Evolutionary conservation across 2,888 invertebrate species (phyloP).

Genomic region (Boloria euphrosyne): DNA sequence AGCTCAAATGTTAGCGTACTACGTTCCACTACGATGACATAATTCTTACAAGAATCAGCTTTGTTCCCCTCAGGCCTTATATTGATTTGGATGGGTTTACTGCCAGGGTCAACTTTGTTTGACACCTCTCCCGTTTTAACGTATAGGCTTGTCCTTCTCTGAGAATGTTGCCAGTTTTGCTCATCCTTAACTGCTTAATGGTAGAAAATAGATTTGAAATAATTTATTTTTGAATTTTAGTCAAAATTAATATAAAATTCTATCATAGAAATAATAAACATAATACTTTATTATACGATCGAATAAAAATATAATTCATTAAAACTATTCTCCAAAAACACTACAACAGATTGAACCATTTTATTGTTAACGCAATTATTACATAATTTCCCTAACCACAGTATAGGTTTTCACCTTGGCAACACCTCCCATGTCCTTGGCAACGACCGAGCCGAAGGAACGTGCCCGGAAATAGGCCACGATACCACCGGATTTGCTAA

Average conservation of each 20-base stretch:
- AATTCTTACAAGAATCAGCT: constrained; percentile 29
- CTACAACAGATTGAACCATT: neutral
- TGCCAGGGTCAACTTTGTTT: constrained; percentile 49
- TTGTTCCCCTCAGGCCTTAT: constrained; percentile 34
- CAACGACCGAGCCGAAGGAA: constrained; percentile 45
- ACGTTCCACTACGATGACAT: constrained; percentile 30
- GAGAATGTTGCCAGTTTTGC: constrained; percentile 51
- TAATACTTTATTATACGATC: too few species aligned
- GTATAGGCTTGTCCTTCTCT: constrained; percentile 33
- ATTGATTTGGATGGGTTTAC: constrained; percentile 43
- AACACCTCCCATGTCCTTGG: constrained; percentile 46
- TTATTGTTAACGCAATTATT: neutral
- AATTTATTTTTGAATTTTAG: neutral
- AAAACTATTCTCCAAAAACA: too few species aligned
- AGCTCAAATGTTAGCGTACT: constrained; percentile 17
- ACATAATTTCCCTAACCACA: neutral
- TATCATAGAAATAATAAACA: too few species aligned
- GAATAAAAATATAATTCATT: too few species aligned
- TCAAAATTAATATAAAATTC: too few species aligned
- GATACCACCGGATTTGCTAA: constrained; percentile 4
- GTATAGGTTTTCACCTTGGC: constrained; percentile 10
- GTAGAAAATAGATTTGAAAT: constrained; percentile 36
- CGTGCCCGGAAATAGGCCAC: constrained; percentile 46
- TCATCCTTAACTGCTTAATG: constrained; percentile 42
- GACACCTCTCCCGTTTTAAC: constrained; percentile 40